phyloP scores from a whole-genome alignment of 1,140 invertebrate genomes.

The Zaprionus taronus region DNA sequence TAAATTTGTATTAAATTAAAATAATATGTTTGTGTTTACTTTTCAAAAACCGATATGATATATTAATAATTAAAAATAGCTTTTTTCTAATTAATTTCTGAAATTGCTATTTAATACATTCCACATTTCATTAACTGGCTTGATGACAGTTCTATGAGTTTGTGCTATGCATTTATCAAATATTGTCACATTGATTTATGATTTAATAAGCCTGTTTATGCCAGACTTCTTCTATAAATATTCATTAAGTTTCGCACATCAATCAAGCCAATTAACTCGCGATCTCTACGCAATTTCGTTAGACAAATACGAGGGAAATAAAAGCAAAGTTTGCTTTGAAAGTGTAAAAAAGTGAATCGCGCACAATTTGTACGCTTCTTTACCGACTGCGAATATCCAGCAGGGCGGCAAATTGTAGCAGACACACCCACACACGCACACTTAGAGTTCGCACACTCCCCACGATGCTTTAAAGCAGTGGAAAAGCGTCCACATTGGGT shows the following conservation, averaged over 20 bases:
- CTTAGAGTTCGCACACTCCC: slow-evolving; percentile 10
- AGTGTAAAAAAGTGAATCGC: slow-evolving; percentile 41
- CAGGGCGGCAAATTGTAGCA: slow-evolving; percentile 50
- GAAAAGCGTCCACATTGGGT: slow-evolving; percentile 54
- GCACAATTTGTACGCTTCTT: slow-evolving; percentile 55
- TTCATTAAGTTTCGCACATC: slow-evolving; percentile 7
- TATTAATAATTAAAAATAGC: background rate
- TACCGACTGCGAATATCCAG: slow-evolving; percentile 54
- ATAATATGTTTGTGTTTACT: background rate
- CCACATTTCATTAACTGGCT: background rate
- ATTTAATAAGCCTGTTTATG: background rate
- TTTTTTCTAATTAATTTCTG: background rate
- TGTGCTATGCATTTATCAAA: background rate
- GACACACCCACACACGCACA: background rate
- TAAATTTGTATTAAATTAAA: background rate
- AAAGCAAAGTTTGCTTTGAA: background rate
- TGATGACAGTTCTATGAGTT: background rate
- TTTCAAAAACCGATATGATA: background rate
- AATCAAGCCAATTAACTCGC: slow-evolving; percentile 13
- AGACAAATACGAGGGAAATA: slow-evolving; percentile 13
- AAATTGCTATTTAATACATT: background rate
- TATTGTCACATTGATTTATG: background rate
- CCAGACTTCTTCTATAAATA: slow-evolving; percentile 1
- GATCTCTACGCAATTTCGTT: background rate
- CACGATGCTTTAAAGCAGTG: slow-evolving; percentile 66